Conservation (phyloP, 1,140 invertebrate genomes). For the Lordiphosa collinella region DNA sequence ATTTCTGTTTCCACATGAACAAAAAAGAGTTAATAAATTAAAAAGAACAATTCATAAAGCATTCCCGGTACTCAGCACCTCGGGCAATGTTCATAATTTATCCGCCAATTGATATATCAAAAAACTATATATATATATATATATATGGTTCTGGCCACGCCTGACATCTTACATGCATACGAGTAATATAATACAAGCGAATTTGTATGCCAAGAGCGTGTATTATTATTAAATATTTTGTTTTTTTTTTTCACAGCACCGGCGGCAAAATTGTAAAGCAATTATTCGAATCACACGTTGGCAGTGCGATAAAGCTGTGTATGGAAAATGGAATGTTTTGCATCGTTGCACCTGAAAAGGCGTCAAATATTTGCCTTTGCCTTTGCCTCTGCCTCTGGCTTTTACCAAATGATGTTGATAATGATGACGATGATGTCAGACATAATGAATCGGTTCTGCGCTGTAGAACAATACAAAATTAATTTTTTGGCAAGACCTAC, state of each 20-base stretch:
- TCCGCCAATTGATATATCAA: slow-evolving; percentile 61
- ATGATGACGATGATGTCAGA: slow-evolving; percentile 6
- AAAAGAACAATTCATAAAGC: slow-evolving; percentile 6
- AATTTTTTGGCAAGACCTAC: slow-evolving; percentile 57
- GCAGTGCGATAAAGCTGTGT: slow-evolving; percentile 40
- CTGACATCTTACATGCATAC: slow-evolving; percentile 49
- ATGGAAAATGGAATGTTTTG: slow-evolving; percentile 43
- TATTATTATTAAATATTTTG: slow-evolving; percentile 49
- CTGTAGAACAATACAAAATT: slow-evolving; percentile 8
- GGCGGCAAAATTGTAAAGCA: slow-evolving; percentile 64
- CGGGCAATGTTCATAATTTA: slow-evolving; percentile 7
- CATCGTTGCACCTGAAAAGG: slow-evolving; percentile 63
- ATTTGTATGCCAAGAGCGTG: slow-evolving; percentile 65
- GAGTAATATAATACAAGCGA: slow-evolving; percentile 50
- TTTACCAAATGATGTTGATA: neutral
- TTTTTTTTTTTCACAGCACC: slow-evolving; percentile 7
- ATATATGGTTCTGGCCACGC: slow-evolving; percentile 50
- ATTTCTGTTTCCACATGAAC: neutral
- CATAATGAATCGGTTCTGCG: slow-evolving; percentile 46
- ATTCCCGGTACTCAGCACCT: slow-evolving; percentile 3
- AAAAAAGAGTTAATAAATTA: slow-evolving; percentile 7
- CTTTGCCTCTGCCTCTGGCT: neutral
- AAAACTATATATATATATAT: slow-evolving; percentile 5
- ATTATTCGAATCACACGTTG: slow-evolving; percentile 69
- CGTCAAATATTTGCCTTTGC: slow-evolving; percentile 45